These are phyloP conservation scores for Rhinatrema bivittatum DNA, from an alignment of 2,797 vertebrate species.

Conservation along the genomic window DNA sequence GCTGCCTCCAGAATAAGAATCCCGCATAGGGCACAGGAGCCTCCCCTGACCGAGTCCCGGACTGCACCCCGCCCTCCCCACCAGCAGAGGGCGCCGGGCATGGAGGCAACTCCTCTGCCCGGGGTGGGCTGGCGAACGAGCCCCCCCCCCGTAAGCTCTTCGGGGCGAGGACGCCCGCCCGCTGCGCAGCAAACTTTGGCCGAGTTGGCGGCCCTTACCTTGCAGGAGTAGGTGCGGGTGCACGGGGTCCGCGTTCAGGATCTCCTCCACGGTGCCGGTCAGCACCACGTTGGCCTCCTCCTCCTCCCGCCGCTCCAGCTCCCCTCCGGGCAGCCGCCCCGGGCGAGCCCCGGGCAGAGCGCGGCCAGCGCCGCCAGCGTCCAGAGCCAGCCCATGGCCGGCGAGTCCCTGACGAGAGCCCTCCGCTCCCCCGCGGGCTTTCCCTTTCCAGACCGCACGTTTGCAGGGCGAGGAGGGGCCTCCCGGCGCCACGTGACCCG, in stretches of 20 bases:
- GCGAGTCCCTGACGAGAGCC: constrained; percentile 19
- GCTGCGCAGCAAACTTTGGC: too few relatives aligned
- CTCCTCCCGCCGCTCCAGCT: constrained; percentile 83
- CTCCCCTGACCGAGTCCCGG: too few relatives aligned
- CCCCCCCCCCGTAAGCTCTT: constrained; percentile 57
- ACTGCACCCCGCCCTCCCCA: too few relatives aligned
- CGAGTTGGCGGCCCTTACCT: constrained; percentile 75
- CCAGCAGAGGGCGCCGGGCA: too few relatives aligned
- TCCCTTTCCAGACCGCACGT: neutral
- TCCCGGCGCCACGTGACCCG: constrained; percentile 9
- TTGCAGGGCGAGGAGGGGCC: too few relatives aligned
- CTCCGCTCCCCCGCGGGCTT: neutral
- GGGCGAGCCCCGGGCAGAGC: constrained; percentile 45
- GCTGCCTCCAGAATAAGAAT: too few relatives aligned
- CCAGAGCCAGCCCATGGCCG: constrained; percentile 53
- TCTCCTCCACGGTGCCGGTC: constrained; percentile 94
- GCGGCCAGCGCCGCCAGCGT: constrained; percentile 49
- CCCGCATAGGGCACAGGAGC: too few relatives aligned
- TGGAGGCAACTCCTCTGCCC: too few relatives aligned
- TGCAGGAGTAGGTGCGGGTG: constrained; percentile 95
- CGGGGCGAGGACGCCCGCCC: neutral
- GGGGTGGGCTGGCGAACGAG: too few relatives aligned
- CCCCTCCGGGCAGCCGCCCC: constrained; percentile 75
- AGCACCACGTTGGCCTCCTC: constrained; percentile 90
- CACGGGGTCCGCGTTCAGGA: constrained; percentile 92